Base-by-base conservation (phyloP, 2,888 invertebrate genomes). In the Reticulitermes lucifugus region DNA sequence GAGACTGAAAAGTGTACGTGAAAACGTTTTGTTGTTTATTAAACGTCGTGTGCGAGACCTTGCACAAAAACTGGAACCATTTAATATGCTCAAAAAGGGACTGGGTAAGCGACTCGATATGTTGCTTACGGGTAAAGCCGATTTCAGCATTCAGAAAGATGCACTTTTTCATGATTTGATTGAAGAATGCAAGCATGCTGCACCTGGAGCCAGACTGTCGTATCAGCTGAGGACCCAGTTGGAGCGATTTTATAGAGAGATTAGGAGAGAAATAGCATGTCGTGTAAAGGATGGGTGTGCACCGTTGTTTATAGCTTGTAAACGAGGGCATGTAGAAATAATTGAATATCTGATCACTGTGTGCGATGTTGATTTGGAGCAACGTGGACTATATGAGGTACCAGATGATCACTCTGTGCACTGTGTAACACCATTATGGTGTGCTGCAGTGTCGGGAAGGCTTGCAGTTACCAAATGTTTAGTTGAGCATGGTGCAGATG, bases 381-480 rank as follows among this genome's bases (percentile, higher is more conserved):
- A 97, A 91, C 93, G 94, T 88, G 98, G 98, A 70, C 92, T 95
- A 87, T 97, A 95, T 90, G 96, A 97, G 92, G 96, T 96, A 79
- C 94, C 95, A 18, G 96, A 96, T 90, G 98, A 97, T 90, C 94
- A 93, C 89, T 94, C 95, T 59, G 93, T 94, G 87, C 98, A 98
- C 91, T 93, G 93, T 89, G 98, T 97, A 4, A 97, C 97, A 22
- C 97, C 98, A 51, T 92, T 98, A 86, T 98, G 98, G 98, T 96
- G 96, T 91, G 97, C 98, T 2, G 96, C 97, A 6, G 98, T 98
- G 1, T 95, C 96, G 10, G 97, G 97, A 22, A 95, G 95, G 88
- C 90, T 97, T 22, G 92, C 93, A 73, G 95, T 96, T 87, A 94
- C 98, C 83, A 95, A 95, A 89, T 95, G 94, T 90, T 93, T 98